Evolutionary conservation across 2,888 invertebrate genomes (phyloP).

Genomic region (Dorcus parallelipipedus): DNA sequence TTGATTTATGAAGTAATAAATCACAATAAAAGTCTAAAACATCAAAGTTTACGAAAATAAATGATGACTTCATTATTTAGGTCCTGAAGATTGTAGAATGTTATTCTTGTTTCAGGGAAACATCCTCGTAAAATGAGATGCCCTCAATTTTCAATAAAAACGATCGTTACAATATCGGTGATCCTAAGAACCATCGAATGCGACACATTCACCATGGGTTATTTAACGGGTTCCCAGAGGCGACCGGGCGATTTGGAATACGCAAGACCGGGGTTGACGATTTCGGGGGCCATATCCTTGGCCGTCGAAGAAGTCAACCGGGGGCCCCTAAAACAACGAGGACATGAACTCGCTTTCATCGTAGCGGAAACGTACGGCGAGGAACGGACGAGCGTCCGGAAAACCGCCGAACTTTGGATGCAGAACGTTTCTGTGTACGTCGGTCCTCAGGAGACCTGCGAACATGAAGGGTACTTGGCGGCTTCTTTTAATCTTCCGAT

Average conservation of each 20-base stretch:
- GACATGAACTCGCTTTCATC: conserved; percentile 73
- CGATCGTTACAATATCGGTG: not conserved
- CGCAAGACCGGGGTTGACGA: conserved; percentile 68
- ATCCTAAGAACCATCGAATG: conserved; percentile 7
- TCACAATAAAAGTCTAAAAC: no score
- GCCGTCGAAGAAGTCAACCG: conserved; percentile 79
- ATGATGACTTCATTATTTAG: no score
- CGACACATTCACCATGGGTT: conserved; percentile 71
- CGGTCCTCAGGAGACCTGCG: conserved; percentile 87
- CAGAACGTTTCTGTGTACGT: conserved; percentile 81
- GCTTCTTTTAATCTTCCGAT: conserved; percentile 92
- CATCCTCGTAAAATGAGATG: no score
- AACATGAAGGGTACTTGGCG: conserved; percentile 91
- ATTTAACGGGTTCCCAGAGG: conserved; percentile 80
- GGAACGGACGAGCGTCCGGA: conserved; percentile 80
- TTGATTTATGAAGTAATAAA: no score
- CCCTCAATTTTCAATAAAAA: no score
- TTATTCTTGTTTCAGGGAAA: no score
- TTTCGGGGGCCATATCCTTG: conserved; percentile 81
- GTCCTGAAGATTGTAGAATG: no score
- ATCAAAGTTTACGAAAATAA: no score
- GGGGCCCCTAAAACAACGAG: conserved; percentile 52
- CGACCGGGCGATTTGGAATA: conserved; percentile 75
- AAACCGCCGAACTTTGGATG: conserved; percentile 82
- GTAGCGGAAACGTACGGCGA: conserved; percentile 90